phyloP scores from a whole-genome alignment of 2,797 vertebrate species.

The Crotalus adamanteus region DNA sequence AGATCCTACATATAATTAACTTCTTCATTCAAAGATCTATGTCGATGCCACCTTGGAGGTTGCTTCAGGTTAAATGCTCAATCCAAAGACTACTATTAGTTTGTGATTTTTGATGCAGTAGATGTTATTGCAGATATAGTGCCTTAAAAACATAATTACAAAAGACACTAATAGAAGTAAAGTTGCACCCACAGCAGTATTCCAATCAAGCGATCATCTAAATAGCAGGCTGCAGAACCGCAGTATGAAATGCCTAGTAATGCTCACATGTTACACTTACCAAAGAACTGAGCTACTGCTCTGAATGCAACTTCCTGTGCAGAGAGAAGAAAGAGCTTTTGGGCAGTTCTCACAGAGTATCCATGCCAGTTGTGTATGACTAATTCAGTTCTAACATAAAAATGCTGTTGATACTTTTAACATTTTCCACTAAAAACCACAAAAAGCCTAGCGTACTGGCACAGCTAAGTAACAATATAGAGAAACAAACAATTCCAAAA shows the following conservation, averaged over 20 bases:
- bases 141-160: slow-evolving; percentile 26
- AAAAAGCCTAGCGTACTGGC: slow-evolving; percentile 71
- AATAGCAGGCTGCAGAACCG: slow-evolving; percentile 70
- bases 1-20: slow-evolving; percentile 67
- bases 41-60: slow-evolving; percentile 66
- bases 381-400: slow-evolving; percentile 70
- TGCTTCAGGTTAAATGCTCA: slow-evolving; percentile 60
- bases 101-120: slow-evolving; percentile 46
- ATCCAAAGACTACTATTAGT: slow-evolving; percentile 46
- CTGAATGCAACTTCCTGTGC: slow-evolving; percentile 72
- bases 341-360: slow-evolving; percentile 58
- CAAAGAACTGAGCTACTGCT: slow-evolving; percentile 67
- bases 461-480: slow-evolving; percentile 71
- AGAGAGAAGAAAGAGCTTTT: slow-evolving; percentile 54
- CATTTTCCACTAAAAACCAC: slow-evolving; percentile 78
- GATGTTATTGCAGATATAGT: slow-evolving; percentile 44
- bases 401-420: slow-evolving; percentile 69
- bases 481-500: slow-evolving; percentile 73
- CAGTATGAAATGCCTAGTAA: slow-evolving; percentile 74
- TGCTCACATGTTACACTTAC: slow-evolving; percentile 76
- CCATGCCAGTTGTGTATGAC: slow-evolving; percentile 71
- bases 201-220: slow-evolving; percentile 62
- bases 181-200: slow-evolving; percentile 48
- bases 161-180: slow-evolving; percentile 16
- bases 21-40: slow-evolving; percentile 69